Evolutionary conservation across 2,113 vertebrate species (phyloP).

Genomic region (Daphoenositta chrysoptera): DNA sequence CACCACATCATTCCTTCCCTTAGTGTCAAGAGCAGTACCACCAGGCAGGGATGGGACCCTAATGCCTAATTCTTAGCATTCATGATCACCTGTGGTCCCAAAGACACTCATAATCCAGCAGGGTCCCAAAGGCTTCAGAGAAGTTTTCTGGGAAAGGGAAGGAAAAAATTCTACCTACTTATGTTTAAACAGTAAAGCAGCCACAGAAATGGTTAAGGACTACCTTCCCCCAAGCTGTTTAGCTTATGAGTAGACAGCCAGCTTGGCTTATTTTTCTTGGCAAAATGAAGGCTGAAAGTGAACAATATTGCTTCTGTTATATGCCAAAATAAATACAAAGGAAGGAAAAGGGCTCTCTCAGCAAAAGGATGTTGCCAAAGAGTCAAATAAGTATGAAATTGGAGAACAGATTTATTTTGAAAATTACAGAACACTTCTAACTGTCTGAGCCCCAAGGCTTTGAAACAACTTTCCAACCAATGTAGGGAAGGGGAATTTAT

Average conservation of each 20-base stretch:
- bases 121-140: background rate
- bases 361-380: background rate
- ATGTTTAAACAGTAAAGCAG: background rate
- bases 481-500: background rate
- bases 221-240: background rate
- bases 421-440: background rate
- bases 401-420: background rate
- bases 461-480: background rate
- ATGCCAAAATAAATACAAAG: slow-evolving; percentile 26
- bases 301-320: background rate
- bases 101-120: background rate
- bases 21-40: background rate
- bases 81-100: background rate
- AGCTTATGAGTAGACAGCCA: background rate
- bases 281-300: slow-evolving; percentile 11
- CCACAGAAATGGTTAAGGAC: background rate
- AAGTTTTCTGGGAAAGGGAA: background rate
- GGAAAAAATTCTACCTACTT: background rate
- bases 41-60: background rate
- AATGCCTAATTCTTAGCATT: background rate
- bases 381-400: background rate
- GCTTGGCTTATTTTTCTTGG: slow-evolving; percentile 14
- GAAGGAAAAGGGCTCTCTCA: background rate
- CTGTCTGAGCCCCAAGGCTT: background rate
- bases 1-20: background rate